phyloP scores from a whole-genome alignment of 2,888 invertebrate genomes.

The Auanema freiburgensis region DNA sequence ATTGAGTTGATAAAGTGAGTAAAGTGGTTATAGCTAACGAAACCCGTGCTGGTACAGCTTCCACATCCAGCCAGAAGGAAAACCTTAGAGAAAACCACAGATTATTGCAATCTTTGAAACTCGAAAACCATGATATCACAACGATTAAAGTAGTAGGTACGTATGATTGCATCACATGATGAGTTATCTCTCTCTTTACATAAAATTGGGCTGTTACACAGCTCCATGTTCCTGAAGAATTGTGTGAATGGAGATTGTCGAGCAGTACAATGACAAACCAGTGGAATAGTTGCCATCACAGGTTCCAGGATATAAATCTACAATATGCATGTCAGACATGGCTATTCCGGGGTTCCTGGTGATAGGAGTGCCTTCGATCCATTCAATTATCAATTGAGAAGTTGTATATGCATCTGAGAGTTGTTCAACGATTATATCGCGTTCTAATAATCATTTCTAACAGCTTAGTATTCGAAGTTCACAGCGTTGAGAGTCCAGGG shows the following conservation, averaged over 20 bases:
- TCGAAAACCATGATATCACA: slow-evolving; percentile 46
- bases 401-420: slow-evolving; percentile 63
- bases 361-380: slow-evolving; percentile 56
- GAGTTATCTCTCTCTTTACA: slow-evolving; percentile 69
- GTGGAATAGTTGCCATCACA: slow-evolving; percentile 63
- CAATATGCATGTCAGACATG: slow-evolving; percentile 64
- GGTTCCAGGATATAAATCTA: slow-evolving; percentile 52
- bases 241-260: background rate
- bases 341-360: slow-evolving; percentile 60
- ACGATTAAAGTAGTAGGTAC: slow-evolving; percentile 69
- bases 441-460: slow-evolving; percentile 28
- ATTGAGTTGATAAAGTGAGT: slow-evolving; percentile 62
- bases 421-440: slow-evolving; percentile 1
- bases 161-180: slow-evolving; percentile 70
- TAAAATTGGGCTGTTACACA: slow-evolving; percentile 70
- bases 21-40: slow-evolving; percentile 62
- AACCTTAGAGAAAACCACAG: slow-evolving; percentile 66
- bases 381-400: slow-evolving; percentile 58
- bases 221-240: slow-evolving; percentile 66
- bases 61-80: slow-evolving; percentile 70
- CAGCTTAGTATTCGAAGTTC: slow-evolving; percentile 62
- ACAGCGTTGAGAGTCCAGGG: slow-evolving; percentile 61
- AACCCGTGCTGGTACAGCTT: slow-evolving; percentile 69
- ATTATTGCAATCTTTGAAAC: background rate
- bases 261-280: slow-evolving; percentile 25